Evolutionary conservation across 2,797 vertebrate genomes (phyloP).

Genomic region (Acrossocheilus wenchowensis): DNA sequence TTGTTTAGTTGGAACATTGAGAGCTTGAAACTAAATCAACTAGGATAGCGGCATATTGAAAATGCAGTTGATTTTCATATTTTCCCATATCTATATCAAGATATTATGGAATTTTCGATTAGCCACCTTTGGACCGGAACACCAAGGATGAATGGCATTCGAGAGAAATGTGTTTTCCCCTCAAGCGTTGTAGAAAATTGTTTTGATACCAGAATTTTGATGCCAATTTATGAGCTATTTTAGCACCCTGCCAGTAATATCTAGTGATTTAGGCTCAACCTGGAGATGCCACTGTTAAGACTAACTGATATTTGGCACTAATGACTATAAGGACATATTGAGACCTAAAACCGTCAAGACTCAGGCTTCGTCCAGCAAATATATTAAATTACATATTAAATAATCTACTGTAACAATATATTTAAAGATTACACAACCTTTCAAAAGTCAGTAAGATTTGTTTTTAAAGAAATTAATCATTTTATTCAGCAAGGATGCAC

Average conservation of each 20-base stretch:
- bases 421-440: background rate
- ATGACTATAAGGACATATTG: background rate
- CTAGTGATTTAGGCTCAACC: background rate
- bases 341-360: background rate
- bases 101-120: conserved; percentile 19
- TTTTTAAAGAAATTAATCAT: background rate
- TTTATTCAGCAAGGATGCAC: background rate
- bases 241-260: background rate
- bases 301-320: conserved; percentile 7
- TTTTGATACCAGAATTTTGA: conserved; percentile 8
- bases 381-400: background rate
- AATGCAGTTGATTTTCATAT: background rate
- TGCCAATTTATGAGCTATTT: background rate
- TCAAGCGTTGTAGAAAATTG: background rate
- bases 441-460: background rate
- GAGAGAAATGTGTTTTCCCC: background rate
- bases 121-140: conserved; percentile 11
- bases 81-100: background rate
- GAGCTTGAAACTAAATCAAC: background rate
- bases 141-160: background rate
- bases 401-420: background rate
- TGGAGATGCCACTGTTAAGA: conserved; percentile 13
- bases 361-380: background rate
- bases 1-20: background rate
- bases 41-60: background rate